Evolutionary conservation across 2,888 invertebrate genomes (phyloP).

Genomic region (Poecilobothrus nobilitatus): DNA sequence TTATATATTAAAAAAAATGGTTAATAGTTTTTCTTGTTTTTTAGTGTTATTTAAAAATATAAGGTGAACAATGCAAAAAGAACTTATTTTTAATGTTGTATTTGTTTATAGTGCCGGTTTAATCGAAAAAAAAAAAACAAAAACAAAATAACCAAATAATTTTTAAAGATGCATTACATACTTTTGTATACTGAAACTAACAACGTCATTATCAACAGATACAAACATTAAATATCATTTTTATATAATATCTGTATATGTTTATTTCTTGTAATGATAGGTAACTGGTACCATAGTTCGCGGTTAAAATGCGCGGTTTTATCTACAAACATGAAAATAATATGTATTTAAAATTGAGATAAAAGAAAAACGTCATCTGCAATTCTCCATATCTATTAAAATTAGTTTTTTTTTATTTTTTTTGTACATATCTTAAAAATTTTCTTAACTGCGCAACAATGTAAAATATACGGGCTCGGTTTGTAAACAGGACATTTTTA

Average conservation of each 20-base stretch:
- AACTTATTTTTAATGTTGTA: no score
- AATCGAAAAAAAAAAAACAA: not conserved
- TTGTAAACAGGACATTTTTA: not conserved
- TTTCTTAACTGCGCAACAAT: not conserved
- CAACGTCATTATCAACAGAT: not conserved
- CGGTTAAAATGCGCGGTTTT: not conserved
- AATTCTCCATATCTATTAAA: not conserved
- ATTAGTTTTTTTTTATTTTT: no score
- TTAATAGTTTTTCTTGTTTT: no score
- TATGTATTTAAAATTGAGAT: no score
- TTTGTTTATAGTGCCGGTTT: no score
- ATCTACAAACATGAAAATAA: no score
- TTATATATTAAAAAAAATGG: no score
- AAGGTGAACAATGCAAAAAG: no score
- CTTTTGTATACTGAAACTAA: not conserved
- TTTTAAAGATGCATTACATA: not conserved
- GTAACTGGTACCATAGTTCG: not conserved
- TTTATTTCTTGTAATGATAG: not conserved
- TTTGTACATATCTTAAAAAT: no score
- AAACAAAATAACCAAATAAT: not conserved
- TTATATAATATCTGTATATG: not conserved
- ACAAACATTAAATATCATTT: not conserved
- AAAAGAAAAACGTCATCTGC: not conserved
- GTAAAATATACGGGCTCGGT: not conserved
- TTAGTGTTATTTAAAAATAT: no score